Conservation (phyloP, 1,140 invertebrate genomes). For the Argopecten irradians region DNA sequence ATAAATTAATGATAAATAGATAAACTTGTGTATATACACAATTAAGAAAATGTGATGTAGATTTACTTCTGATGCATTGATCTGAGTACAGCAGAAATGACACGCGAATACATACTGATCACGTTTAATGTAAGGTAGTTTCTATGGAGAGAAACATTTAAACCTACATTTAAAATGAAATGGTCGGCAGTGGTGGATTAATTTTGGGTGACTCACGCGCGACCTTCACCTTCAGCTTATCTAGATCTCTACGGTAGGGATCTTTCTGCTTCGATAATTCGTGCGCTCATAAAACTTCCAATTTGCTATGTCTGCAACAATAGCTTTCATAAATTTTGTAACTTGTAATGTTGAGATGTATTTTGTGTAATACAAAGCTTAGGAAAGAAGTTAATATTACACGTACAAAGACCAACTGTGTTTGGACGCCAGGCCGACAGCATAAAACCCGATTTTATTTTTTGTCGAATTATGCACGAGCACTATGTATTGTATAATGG, state of each 20-base stretch:
- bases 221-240: background rate
- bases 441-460: background rate
- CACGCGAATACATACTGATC: background rate
- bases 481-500: background rate
- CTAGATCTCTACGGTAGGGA: background rate
- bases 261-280: conserved; percentile 22
- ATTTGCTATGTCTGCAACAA: conserved; percentile 8
- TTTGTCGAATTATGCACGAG: conserved; percentile 13
- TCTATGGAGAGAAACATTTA: conserved; percentile 3
- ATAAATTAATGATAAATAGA: too few species aligned
- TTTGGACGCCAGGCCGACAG: background rate
- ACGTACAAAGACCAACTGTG: background rate
- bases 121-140: background rate
- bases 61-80: too few species aligned
- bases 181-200: background rate
- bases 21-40: too few species aligned
- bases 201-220: background rate
- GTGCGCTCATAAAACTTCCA: background rate
- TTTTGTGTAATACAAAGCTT: background rate
- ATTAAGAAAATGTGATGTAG: too few species aligned
- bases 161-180: background rate
- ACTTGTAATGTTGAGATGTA: background rate
- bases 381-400: background rate
- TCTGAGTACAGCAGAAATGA: background rate
- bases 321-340: conserved; percentile 23